These are phyloP conservation scores for Sebastes iracundus DNA, from an alignment of 2,797 vertebrate species.

Conservation along the genomic window DNA sequence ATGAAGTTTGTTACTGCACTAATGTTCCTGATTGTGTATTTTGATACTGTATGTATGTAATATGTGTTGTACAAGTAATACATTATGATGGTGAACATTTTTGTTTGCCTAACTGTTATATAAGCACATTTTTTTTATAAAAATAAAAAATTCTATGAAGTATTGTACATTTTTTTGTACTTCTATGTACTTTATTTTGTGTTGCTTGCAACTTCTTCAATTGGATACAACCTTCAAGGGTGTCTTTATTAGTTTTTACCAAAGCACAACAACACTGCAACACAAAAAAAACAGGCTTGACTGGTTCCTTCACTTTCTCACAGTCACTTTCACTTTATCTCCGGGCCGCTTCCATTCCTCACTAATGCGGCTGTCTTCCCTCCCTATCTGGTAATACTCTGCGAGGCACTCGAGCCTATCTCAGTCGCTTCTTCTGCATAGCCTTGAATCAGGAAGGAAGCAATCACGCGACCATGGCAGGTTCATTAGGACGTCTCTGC, in stretches of 20 bases:
- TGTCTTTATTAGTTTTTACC: not conserved
- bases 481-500: constrained; percentile 34
- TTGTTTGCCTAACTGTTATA: constrained; percentile 10
- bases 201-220: not conserved
- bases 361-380: constrained; percentile 39
- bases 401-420: constrained; percentile 21
- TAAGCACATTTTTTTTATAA: constrained; percentile 19
- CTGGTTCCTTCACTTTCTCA: constrained; percentile 31
- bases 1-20: constrained; percentile 40
- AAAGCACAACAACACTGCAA: not conserved
- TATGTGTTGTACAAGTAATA: constrained; percentile 34
- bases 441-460: constrained; percentile 41
- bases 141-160: constrained; percentile 30
- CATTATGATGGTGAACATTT: not conserved
- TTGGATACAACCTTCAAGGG: not conserved
- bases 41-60: constrained; percentile 41
- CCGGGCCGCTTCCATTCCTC: not conserved
- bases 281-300: not conserved
- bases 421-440: constrained; percentile 3
- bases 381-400: constrained; percentile 54
- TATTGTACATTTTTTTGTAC: not conserved
- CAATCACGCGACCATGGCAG: constrained; percentile 14
- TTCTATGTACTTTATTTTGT: not conserved
- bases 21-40: constrained; percentile 38
- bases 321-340: constrained; percentile 50